These are phyloP conservation scores for Lasioglossum morio DNA, from an alignment of 2,888 invertebrate species.

Conservation along the genomic window DNA sequence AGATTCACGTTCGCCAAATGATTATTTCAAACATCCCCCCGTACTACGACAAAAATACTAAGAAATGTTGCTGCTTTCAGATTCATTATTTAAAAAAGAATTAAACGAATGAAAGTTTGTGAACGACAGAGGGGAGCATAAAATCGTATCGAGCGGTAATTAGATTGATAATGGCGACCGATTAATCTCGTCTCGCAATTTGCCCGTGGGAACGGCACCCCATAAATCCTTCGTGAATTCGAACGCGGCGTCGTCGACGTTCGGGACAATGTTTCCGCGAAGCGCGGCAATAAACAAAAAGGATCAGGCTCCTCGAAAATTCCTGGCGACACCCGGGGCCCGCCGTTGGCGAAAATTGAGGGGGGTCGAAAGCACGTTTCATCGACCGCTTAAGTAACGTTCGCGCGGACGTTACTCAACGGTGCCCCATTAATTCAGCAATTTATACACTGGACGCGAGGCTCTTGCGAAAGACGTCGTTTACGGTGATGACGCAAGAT, in stretches of 20 bases:
- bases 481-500: slow-evolving; percentile 65
- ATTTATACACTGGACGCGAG: slow-evolving; percentile 60
- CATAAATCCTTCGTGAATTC: not conserved
- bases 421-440: slow-evolving; percentile 64
- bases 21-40: not conserved
- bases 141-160: not conserved
- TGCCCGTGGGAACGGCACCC: not conserved
- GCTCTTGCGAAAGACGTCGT: slow-evolving; percentile 58
- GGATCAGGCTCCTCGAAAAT: not conserved
- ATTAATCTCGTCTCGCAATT: not conserved
- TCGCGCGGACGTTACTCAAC: slow-evolving; percentile 48
- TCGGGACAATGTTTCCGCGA: not conserved
- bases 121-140: not conserved
- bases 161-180: not conserved
- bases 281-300: not conserved
- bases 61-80: too few species aligned
- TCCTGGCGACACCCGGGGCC: not conserved
- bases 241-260: not conserved
- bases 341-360: not conserved
- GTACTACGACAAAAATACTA: not conserved
- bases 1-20: not conserved
- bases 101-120: not conserved
- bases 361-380: slow-evolving; percentile 31
- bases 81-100: too few species aligned
- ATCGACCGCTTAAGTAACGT: slow-evolving; percentile 32